Evolutionary conservation across 1,140 invertebrate genomes (phyloP).

Genomic region (Trissolcus basalis): DNA sequence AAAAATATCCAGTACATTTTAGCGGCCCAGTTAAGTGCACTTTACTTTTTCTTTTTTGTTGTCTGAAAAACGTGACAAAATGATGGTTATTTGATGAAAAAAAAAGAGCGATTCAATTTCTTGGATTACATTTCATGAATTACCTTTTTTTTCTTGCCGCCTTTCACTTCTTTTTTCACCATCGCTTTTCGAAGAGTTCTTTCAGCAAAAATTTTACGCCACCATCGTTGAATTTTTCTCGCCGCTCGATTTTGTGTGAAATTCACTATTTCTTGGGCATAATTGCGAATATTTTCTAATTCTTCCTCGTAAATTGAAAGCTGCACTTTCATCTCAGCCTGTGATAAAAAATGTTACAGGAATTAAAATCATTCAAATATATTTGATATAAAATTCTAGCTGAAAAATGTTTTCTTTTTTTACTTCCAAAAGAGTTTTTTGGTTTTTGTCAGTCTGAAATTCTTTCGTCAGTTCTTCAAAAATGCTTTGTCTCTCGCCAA

Average conservation of each 20-base stretch:
- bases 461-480: conserved; percentile 43
- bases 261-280: conserved; percentile 26
- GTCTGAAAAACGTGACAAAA: too few species aligned
- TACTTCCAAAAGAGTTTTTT: conserved; percentile 21
- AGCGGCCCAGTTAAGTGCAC: too few species aligned
- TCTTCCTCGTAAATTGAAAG: conserved; percentile 38
- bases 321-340: conserved; percentile 57
- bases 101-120: too few species aligned
- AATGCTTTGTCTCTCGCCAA: conserved; percentile 44
- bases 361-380: too few species aligned
- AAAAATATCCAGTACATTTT: too few species aligned
- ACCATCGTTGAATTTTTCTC: conserved; percentile 63
- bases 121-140: too few species aligned
- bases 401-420: conserved; percentile 18
- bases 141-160: background rate
- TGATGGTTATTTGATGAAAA: too few species aligned
- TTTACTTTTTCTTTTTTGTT: too few species aligned
- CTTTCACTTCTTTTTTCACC: background rate
- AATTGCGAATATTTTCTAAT: conserved; percentile 17
- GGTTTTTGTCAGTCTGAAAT: conserved; percentile 30
- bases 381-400: too few species aligned
- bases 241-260: conserved; percentile 51
- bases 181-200: background rate
- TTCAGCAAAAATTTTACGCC: conserved; percentile 37
- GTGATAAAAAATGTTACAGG: background rate